Conservation (phyloP, 2,797 vertebrate genomes). For the Ataeniobius toweri region DNA sequence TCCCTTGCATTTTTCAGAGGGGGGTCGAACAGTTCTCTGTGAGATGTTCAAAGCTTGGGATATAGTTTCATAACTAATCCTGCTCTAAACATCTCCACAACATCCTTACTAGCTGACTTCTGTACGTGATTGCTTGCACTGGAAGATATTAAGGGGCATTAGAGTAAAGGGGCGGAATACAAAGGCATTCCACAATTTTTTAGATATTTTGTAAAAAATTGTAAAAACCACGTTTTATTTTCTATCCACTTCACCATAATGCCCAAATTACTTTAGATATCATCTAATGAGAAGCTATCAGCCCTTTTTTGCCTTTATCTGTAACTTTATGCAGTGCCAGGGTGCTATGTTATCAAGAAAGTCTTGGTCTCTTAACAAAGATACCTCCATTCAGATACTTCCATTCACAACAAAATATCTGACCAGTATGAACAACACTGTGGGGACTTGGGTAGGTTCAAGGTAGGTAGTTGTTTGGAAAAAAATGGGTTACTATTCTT, state of each 20-base stretch:
- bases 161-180: background rate
- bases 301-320: conserved; percentile 31
- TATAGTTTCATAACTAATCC: background rate
- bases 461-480: background rate
- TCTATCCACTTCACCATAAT: background rate
- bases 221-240: background rate
- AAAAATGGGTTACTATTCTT: background rate
- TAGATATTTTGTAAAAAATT: background rate
- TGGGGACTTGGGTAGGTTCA: background rate
- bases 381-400: conserved; percentile 35
- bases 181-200: background rate
- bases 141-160: background rate
- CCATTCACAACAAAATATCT: conserved; percentile 9
- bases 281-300: conserved; percentile 66
- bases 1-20: background rate
- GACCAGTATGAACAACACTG: background rate
- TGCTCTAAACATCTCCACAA: background rate
- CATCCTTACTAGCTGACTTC: background rate
- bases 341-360: conserved; percentile 42
- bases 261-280: conserved; percentile 63
- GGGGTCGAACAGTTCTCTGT: background rate
- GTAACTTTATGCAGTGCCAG: conserved; percentile 24
- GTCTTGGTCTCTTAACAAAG: conserved; percentile 45
- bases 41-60: background rate
- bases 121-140: background rate